A percentile compares a stretch with the other conserved stretches of the same genome.
Conservation (phyloP, 2,888 invertebrate species). For the Erynnis tages region DNA sequence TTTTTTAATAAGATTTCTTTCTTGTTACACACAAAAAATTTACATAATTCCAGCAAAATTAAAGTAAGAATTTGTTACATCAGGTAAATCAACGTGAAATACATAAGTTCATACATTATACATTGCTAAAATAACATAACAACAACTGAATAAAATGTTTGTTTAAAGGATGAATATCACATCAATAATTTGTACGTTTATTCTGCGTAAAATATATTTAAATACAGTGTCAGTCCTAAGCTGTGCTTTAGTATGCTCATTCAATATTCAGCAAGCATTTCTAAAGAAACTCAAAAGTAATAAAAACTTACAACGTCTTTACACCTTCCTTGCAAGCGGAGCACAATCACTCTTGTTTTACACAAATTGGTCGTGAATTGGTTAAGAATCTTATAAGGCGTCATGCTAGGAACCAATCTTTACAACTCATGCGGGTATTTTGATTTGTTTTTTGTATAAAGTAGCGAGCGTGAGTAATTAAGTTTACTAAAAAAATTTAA, state of each 20-base stretch:
- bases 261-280: conserved; percentile 15
- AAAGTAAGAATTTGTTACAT: too few species aligned
- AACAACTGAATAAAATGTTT: too few species aligned
- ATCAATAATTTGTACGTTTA: background rate
- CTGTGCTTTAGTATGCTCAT: conserved; percentile 1
- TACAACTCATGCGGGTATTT: conserved; percentile 14
- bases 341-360: conserved; percentile 9
- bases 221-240: conserved; percentile 2
- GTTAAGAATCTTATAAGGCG: conserved; percentile 5
- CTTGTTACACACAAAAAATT: too few species aligned
- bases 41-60: too few species aligned
- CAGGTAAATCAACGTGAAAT: too few species aligned
- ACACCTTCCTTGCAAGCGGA: conserved; percentile 14
- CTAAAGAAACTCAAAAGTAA: conserved; percentile 7
- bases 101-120: too few species aligned
- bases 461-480: background rate
- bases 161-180: conserved; percentile 11
- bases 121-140: too few species aligned
- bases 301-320: conserved; percentile 18
- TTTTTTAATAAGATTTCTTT: too few species aligned
- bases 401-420: conserved; percentile 21
- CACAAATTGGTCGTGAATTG: background rate
- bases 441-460: background rate
- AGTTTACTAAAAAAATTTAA: conserved; percentile 28
- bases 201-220: conserved; percentile 7